Conservation (phyloP, 2,797 vertebrate genomes). For the Enteromius paludinosus region DNA sequence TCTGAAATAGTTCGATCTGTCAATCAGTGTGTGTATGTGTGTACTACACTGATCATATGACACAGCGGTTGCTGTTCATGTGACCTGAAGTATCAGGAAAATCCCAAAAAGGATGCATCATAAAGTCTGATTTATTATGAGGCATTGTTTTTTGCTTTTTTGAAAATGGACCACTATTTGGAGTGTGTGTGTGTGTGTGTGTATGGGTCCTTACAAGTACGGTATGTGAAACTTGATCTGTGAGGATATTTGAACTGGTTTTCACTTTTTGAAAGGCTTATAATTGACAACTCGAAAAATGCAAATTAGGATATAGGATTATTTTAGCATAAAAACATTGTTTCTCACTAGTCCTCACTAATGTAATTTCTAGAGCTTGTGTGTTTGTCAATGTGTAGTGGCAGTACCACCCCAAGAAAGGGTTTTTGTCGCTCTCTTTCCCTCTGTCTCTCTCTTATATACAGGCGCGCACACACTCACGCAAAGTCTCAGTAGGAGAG, state of each 20-base stretch:
- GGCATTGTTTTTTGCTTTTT: constrained; percentile 4
- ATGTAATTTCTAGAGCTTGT: constrained; percentile 12
- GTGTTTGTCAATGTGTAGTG: constrained; percentile 47
- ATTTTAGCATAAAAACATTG: not conserved
- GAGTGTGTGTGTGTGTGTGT: not conserved
- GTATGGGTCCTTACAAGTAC: not conserved
- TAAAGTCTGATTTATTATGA: not conserved
- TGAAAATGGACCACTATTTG: not conserved
- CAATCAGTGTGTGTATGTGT: constrained; percentile 17
- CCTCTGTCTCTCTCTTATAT: constrained; percentile 39
- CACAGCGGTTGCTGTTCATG: constrained; percentile 38
- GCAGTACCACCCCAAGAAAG: constrained; percentile 59
- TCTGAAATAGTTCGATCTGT: not conserved
- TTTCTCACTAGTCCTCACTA: not conserved
- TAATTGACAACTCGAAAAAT: not conserved
- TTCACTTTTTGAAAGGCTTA: not conserved
- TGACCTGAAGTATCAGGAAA: constrained; percentile 21
- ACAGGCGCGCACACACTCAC: constrained; percentile 36
- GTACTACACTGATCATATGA: constrained; percentile 43
- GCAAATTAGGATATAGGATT: not conserved
- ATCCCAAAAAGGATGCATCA: constrained; percentile 15
- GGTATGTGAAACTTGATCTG: not conserved
- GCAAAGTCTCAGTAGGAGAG: constrained; percentile 40
- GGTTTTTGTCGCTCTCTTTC: constrained; percentile 30
- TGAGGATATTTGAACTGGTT: not conserved